These are phyloP conservation scores for Crenichthys baileyi DNA, from an alignment of 2,797 vertebrate species.

Conservation along the genomic window DNA sequence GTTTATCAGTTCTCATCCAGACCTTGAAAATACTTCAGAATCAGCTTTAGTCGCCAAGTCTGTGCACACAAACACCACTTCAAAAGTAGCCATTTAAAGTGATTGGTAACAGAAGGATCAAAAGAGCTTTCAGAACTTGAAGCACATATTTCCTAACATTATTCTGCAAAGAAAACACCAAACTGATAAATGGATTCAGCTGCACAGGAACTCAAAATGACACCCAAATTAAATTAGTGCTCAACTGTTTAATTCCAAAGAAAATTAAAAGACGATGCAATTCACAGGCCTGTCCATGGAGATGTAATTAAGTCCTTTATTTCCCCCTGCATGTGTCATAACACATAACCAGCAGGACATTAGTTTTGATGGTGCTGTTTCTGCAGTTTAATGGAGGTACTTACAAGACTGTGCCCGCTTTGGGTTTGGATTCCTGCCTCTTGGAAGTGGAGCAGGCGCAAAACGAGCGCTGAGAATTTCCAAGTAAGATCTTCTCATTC, in stretches of 20 bases:
- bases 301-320: too few relatives aligned
- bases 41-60: too few relatives aligned
- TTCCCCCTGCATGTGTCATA: neutral
- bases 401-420: slow-evolving; percentile 54
- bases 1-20: too few relatives aligned
- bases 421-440: slow-evolving; percentile 32
- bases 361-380: neutral
- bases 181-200: neutral
- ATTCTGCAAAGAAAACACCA: neutral
- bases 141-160: neutral
- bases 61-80: too few relatives aligned
- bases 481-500: slow-evolving; percentile 77
- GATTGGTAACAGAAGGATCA: neutral
- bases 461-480: slow-evolving; percentile 72
- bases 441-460: slow-evolving; percentile 40
- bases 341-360: neutral
- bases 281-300: neutral
- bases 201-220: too few relatives aligned
- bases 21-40: too few relatives aligned
- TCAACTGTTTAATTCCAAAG: neutral
- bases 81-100: neutral
- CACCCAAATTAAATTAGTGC: neutral
- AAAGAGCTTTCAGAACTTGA: neutral
- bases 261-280: neutral
- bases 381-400: slow-evolving; percentile 10